Evolutionary conservation across 35 echinoderm and acorn worm genomes (phyloP).

Genomic region (Apostichopus californicus): DNA sequence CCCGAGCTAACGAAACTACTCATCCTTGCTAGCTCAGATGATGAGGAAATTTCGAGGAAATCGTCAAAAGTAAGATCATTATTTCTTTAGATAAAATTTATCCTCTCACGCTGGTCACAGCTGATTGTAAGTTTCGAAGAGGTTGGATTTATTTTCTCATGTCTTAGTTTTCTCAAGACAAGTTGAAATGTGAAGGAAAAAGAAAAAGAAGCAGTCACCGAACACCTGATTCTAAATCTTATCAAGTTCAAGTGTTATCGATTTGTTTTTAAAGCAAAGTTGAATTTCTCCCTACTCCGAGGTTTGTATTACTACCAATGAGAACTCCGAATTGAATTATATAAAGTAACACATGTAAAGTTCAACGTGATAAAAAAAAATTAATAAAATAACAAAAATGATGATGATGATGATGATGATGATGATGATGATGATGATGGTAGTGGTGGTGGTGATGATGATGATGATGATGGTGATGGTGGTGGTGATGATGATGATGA

Average conservation of each 20-base stretch:
- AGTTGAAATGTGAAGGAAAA: no score
- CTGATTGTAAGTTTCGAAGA: constrained; percentile 14
- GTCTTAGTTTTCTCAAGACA: background rate
- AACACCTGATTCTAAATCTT: background rate
- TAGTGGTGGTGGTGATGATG: background rate
- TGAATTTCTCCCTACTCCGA: no score
- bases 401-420: background rate
- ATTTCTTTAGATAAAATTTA: background rate
- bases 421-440: no score
- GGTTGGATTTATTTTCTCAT: background rate
- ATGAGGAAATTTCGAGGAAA: constrained; percentile 24
- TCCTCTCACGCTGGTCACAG: background rate
- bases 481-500: background rate
- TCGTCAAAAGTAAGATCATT: background rate
- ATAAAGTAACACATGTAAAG: no score
- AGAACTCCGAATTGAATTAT: no score
- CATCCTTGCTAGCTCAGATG: constrained; percentile 19
- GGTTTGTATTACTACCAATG: no score
- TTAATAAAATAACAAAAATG: background rate
- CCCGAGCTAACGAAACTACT: constrained; percentile 11
- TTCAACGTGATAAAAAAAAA: no score
- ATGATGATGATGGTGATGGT: background rate
- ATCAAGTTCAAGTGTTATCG: no score
- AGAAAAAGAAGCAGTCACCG: background rate
- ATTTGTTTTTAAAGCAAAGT: no score